Base-by-base conservation (phyloP, 2,113 vertebrate genomes). In the Psophia crepitans region DNA sequence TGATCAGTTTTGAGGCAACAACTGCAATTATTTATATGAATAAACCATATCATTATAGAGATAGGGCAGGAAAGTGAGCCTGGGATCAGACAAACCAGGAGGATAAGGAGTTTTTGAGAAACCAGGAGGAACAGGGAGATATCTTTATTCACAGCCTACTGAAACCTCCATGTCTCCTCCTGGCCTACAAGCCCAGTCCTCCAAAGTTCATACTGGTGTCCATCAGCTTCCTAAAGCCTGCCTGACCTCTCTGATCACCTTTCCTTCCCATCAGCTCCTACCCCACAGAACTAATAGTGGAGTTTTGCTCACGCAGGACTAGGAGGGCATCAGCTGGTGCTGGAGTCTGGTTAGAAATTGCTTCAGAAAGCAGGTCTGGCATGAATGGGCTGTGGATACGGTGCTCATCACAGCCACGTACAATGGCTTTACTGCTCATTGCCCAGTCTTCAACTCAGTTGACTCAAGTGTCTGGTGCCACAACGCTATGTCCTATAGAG, bases 381-480 rank as follows among this genome's bases (percentile, higher is more conserved):
- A 14, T 14, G 14, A 76, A 4, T 6, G 46, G 23, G 6, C 26
- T 70, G 68, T 65, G 44, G 0, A 0, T 48, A 12, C 4, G 7
- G 13, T 39, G 32, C 51, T 66, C 9, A 24, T 14, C 46, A 16
- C 44, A 71, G 11, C 35, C 14, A 28, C 0, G 0, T 18, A 23
- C 22, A 12, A 6, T 22, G 35, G 21, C 63, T 57, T 73, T 69
- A 33, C 41, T 6, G 12, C 58, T 82, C 35, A 16, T 48, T 53
- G 41, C 22, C 4, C 54, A 63, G 33, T 14, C 57, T 63, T 61
- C 15, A 17, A 28, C 21, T 49, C 51, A 39, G 28, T 54, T 78
- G 24, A 41, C 33, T 70, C 32, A 7, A 61, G 46, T 26, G 39
- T 41, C 28, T 53, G 43, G 11, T 53, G 43, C 51, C 75, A 60